Base-by-base conservation (phyloP, 2,797 vertebrate species). In the Falco biarmicus region DNA sequence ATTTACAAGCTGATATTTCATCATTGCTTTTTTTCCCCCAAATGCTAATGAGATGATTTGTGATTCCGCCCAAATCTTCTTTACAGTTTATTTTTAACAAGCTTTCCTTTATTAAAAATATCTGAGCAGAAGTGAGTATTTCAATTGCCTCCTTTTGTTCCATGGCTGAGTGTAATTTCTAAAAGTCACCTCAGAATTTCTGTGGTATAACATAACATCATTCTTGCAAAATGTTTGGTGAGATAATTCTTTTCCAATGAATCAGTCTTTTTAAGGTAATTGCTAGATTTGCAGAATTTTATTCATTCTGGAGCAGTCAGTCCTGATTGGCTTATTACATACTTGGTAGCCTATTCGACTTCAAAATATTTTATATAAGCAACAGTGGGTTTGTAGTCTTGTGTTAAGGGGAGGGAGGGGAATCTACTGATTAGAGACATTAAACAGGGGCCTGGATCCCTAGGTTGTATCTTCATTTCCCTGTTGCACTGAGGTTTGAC, bases 61-160 rank as follows among this genome's bases (percentile, higher is more conserved):
- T 91, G 78, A 94, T 93, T 97, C 91, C 66, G 2, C 94, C 95
- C 91, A 96, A 87, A 93, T 90, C 89, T 89, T 94, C 87, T 93
- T 93, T 91, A 76, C 64, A 56, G 94, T 92, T 96, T 97, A 96
- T 97, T 97, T 96, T 96, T 95, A 95, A 96, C 90, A 80, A 87
- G 73, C 81, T 95, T 95, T 85, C 71, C 87, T 95, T 91, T 97
- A 95, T 95, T 96, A 91, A 92, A 87, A 95, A 87, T 96, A 92
- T 85, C 95, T 82, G 78, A 94, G 75, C 68, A 94, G 87, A 89
- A 93, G 48, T 0, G 5, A 64, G 25, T 93, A 85, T 95, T 95
- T 92, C 90, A 82, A 77, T 83, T 89, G 76, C 84, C 60, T 95
- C 47, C 73, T 91, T 95, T 94, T 93, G 86, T 94, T 96, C 84